Conservation (phyloP, 2,888 invertebrate species). For the Tridacna gigas region DNA sequence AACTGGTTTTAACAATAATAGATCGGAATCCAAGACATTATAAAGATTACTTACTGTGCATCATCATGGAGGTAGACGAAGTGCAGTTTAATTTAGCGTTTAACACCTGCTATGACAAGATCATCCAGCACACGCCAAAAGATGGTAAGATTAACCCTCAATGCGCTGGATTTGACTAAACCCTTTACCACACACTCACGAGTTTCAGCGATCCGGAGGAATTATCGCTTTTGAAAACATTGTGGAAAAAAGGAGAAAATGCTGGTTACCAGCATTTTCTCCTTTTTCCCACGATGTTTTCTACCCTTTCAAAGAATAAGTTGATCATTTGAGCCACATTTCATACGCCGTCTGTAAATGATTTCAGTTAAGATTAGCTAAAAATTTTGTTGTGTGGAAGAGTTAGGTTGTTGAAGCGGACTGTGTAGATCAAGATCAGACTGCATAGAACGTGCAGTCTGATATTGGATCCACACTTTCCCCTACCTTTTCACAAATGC, state of each 20-base stretch:
- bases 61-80: constrained; percentile 11
- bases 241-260: neutral
- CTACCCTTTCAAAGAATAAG: too few species aligned
- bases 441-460: too few species aligned
- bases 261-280: too few species aligned
- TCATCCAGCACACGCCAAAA: neutral
- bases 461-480: too few species aligned
- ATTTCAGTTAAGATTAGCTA: neutral
- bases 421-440: too few species aligned
- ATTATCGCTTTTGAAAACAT: neutral
- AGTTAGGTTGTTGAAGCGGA: neutral
- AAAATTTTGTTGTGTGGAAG: neutral
- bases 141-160: neutral
- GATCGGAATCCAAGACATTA: too few species aligned
- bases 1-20: too few species aligned
- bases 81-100: constrained; percentile 4
- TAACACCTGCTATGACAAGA: neutral
- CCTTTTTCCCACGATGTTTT: too few species aligned
- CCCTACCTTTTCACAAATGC: too few species aligned
- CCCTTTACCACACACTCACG: neutral
- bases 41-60: too few species aligned
- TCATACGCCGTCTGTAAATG: neutral
- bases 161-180: neutral
- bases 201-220: neutral
- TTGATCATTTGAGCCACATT: neutral